Evolutionary conservation across 2,797 vertebrate species (phyloP).

Genomic region (Fringilla coelebs): DNA sequence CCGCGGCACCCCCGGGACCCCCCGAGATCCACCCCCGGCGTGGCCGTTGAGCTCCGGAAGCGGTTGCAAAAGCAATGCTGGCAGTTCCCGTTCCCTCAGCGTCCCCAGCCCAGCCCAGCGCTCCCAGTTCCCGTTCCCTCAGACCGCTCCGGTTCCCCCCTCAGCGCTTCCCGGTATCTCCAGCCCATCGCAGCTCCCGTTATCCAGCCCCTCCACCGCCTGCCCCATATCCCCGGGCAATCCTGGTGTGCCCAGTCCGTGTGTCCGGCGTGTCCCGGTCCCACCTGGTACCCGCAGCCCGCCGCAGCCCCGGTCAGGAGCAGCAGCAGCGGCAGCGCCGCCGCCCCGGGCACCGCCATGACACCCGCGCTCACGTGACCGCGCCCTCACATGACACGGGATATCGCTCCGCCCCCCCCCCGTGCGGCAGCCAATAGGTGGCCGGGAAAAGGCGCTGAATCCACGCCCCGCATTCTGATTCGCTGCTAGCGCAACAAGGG

Average conservation of each 20-base stretch:
- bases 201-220: no score
- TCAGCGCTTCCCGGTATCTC: neutral
- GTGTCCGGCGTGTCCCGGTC: no score
- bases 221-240: neutral
- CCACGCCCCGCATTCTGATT: neutral
- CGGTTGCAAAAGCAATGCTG: neutral
- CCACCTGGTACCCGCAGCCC: neutral
- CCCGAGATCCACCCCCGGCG: no score
- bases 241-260: neutral
- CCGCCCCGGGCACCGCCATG: neutral
- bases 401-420: accelerated
- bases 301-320: neutral
- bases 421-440: neutral
- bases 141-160: neutral
- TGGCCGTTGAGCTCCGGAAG: neutral
- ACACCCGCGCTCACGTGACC: neutral
- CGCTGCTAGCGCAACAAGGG: accelerated
- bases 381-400: neutral
- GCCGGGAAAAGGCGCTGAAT: accelerated
- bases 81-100: neutral
- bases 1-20: no score
- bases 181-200: neutral
- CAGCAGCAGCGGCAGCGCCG: neutral
- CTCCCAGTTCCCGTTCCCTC: neutral
- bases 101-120: neutral